Conservation (phyloP, 2,888 invertebrate species). For the Ethmia dodecea region DNA sequence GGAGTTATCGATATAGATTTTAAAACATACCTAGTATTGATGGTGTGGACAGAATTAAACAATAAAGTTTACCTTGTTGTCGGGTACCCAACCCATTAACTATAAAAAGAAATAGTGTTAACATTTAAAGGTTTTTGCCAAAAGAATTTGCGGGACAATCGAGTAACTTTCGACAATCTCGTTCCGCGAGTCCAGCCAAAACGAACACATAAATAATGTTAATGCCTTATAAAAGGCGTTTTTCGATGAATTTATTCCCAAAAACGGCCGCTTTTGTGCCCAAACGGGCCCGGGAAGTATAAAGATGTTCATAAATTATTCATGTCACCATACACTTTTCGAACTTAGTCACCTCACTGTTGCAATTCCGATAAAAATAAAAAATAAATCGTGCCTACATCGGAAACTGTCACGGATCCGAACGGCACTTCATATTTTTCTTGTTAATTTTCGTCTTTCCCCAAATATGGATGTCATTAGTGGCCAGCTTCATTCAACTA, state of each 20-base stretch:
- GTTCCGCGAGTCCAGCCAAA: conserved; percentile 9
- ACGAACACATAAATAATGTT: conserved; percentile 59
- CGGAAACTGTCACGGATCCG: conserved; percentile 18
- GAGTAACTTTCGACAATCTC: conserved; percentile 14
- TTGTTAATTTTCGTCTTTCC: conserved; percentile 23
- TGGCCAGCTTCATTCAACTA: conserved; percentile 20
- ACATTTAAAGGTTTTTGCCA: conserved; percentile 6
- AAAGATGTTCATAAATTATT: conserved; percentile 71
- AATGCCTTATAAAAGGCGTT: conserved; percentile 64
- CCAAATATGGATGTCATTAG: conserved; percentile 40
- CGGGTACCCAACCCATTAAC: no score
- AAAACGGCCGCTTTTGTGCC: conserved; percentile 55
- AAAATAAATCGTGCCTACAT: conserved; percentile 20
- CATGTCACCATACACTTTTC: conserved; percentile 38
- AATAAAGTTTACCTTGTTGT: no score
- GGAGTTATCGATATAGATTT: not conserved
- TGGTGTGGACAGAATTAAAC: no score
- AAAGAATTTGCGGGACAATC: conserved; percentile 4
- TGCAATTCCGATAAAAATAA: conserved; percentile 33
- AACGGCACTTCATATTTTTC: conserved; percentile 15
- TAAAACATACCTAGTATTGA: no score
- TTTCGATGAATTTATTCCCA: conserved; percentile 66
- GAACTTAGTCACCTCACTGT: conserved; percentile 42
- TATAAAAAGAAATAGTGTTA: conserved; percentile 1
- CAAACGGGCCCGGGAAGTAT: conserved; percentile 55